Percentiles rank a stretch among this genome's conserved stretches.
These are phyloP conservation scores for Atethmia centrago DNA, from an alignment of 2,888 invertebrate species.

Conservation along the genomic window DNA sequence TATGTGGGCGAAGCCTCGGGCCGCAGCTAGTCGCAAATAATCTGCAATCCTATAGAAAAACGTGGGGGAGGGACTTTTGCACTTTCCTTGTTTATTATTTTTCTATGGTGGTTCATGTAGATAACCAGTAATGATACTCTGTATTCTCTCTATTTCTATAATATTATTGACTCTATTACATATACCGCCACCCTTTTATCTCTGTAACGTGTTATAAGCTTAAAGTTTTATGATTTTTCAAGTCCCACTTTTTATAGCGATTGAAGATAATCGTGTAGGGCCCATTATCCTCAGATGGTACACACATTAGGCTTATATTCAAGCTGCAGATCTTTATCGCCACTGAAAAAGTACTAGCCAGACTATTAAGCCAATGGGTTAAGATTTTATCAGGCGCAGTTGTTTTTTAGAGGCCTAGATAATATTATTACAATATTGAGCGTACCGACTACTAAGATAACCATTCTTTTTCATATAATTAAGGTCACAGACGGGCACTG, in stretches of 20 bases:
- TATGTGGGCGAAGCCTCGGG: too few species aligned
- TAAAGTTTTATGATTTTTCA: conserved; percentile 48
- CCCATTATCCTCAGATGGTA: conserved; percentile 47
- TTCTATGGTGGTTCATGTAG: background rate
- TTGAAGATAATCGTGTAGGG: conserved; percentile 42
- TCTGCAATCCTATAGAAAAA: background rate
- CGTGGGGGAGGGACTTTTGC: background rate
- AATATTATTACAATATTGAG: conserved; percentile 39
- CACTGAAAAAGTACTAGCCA: conserved; percentile 11
- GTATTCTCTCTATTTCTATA: background rate
- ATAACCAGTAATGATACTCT: background rate
- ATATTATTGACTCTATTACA: background rate
- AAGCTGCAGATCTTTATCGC: conserved; percentile 34
- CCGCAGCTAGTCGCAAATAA: background rate
- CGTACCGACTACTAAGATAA: background rate
- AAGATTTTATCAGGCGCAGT: conserved; percentile 40
- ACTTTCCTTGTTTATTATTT: background rate
- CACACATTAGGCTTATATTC: conserved; percentile 35
- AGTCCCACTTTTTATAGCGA: conserved; percentile 50
- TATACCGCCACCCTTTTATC: conserved; percentile 4
- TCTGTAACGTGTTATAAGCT: conserved; percentile 4
- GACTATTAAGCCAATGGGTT: conserved; percentile 20
- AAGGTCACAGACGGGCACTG: background rate
- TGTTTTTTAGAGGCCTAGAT: conserved; percentile 21
- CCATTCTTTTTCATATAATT: conserved; percentile 6